phyloP scores from a whole-genome alignment of 2,888 invertebrate genomes.

The Caenorhabditis angaria region DNA sequence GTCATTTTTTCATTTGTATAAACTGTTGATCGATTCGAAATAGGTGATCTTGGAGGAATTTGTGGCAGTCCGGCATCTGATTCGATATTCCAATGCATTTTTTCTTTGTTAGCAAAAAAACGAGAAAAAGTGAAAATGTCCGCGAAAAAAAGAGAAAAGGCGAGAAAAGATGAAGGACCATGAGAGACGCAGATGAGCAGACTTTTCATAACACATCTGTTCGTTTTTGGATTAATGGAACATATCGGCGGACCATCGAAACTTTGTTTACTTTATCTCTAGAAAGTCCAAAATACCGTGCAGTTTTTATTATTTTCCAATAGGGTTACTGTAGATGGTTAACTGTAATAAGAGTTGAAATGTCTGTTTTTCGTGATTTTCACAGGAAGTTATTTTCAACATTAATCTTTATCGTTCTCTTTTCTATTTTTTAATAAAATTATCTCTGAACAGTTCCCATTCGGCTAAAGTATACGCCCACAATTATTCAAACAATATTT shows the following conservation, averaged over 20 bases:
- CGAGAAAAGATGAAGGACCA: conserved; percentile 1
- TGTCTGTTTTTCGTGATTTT: too few relatives aligned
- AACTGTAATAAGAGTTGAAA: too few relatives aligned
- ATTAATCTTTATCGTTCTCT: too few relatives aligned
- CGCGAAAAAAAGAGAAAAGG: conserved; percentile 7
- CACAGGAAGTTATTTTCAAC: too few relatives aligned
- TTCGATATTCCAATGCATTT: conserved; percentile 25
- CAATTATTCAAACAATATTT: background rate
- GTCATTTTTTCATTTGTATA: conserved; percentile 35
- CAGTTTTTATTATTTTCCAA: too few relatives aligned
- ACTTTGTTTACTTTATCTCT: too few relatives aligned
- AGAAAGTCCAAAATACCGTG: too few relatives aligned
- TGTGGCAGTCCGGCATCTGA: conserved; percentile 23
- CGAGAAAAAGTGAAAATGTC: conserved; percentile 7
- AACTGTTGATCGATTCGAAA: conserved; percentile 19
- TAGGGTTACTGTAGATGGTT: too few relatives aligned
- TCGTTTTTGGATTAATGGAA: background rate
- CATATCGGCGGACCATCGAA: too few relatives aligned
- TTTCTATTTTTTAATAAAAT: too few relatives aligned
- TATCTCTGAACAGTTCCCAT: too few relatives aligned
- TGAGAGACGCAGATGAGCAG: conserved; percentile 3
- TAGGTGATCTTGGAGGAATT: conserved; percentile 27
- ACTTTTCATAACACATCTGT: background rate
- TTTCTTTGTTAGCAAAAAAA: too few relatives aligned
- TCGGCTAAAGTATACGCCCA: background rate